These are phyloP conservation scores for Carettochelys insculpta DNA, from an alignment of 2,113 vertebrate genomes.

Conservation along the genomic window DNA sequence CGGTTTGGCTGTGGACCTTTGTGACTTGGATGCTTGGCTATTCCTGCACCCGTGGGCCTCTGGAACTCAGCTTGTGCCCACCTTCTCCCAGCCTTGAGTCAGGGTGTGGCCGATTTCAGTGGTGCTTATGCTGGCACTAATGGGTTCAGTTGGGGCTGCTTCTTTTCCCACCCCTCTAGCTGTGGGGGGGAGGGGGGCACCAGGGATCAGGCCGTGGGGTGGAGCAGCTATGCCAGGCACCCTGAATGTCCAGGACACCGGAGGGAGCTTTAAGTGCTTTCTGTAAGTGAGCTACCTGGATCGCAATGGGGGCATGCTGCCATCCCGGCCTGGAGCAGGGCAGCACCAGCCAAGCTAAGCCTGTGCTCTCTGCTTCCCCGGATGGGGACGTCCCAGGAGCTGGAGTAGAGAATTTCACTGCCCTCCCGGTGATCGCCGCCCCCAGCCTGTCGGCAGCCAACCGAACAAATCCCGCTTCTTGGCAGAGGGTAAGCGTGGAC, in stretches of 20 bases:
- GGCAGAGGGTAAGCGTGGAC: neutral
- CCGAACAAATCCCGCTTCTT: neutral
- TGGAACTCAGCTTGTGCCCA: neutral
- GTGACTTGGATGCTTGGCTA: neutral
- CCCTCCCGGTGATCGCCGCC: neutral
- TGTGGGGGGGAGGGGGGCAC: neutral
- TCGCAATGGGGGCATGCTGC: neutral
- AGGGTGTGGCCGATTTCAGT: neutral
- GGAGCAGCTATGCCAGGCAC: neutral
- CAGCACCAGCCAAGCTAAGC: neutral
- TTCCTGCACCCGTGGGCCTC: fast-evolving
- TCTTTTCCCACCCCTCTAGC: neutral
- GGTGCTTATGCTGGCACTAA: neutral
- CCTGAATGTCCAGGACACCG: neutral
- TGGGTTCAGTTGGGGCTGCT: neutral
- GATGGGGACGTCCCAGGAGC: neutral
- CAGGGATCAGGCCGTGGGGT: neutral
- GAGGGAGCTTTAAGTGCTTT: neutral
- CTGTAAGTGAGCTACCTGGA: neutral
- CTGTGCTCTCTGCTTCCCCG: neutral
- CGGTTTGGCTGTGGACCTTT: too few species aligned
- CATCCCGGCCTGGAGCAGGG: neutral
- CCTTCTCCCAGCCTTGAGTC: neutral
- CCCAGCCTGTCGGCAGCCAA: neutral
- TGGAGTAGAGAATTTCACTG: neutral